Base-by-base conservation (phyloP, 2,797 vertebrate genomes). In the Chelidonichthys spinosus region DNA sequence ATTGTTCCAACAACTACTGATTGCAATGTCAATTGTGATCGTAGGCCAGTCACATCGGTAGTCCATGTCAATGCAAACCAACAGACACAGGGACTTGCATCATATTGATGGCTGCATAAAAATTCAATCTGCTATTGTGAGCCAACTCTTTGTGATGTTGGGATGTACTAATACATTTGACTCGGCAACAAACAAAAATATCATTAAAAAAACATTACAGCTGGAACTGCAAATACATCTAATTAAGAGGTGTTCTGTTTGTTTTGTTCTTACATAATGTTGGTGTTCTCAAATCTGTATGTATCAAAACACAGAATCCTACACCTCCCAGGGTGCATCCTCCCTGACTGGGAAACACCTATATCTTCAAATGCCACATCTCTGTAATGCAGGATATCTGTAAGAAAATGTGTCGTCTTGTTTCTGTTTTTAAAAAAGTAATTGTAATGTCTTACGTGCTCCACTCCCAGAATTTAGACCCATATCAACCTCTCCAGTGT, bases 121-220 rank as follows among this genome's bases (percentile, higher is more conserved):
- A 10, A 55, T 55, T 55, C n/a, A 58, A 58, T 39, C n/a, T 7
- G 39, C 72, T 53, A 36, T 42, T 67, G 33, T 32, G 7, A 59
- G 53, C 17, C 44, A 1, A 58, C n/a, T 53, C 11, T n/a, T 58
- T 37, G 7, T 39, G 11, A n/a, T 61, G 58, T 36, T 59, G 39
- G 17, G 11, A 56, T 43, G 6, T 7, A 33, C n/a, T 46, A 32
- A 46, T 49, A 58, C 49, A 53, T 69, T 25, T 37, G 17, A 46
- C 40, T 70, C 36, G 35, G 14, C 36, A 75, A 61, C 44, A 61
- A 47, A 66, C 8, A 32, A 62, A 62, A 42, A 66, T n/a, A 44
- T 61, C 7, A 61, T 15, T 32, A 36, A 53, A 43, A 9, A 73
- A 46, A 37, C 33, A 18, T 55, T 17, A 9, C 11, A 55, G 35